A percentile compares a stretch with the other conserved stretches of the same genome.
Conservation (phyloP, 35 echinoderm and acorn worm species). For the Heliocidaris tuberculata region DNA sequence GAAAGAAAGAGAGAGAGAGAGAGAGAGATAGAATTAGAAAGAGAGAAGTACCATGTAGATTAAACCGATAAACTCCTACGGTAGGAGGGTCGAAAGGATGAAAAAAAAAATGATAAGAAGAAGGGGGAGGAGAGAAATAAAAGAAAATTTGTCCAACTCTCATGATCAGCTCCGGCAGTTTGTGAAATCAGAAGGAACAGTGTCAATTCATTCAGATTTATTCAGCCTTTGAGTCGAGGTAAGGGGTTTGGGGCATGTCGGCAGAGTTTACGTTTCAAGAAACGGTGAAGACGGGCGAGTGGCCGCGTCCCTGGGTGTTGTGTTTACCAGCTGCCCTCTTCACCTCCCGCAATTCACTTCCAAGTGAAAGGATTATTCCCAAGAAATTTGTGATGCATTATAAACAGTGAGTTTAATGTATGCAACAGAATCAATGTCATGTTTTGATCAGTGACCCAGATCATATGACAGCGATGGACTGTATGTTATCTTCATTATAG, state of each 20-base stretch:
- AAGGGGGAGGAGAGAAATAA: background rate
- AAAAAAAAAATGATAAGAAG: background rate
- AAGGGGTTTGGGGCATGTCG: background rate
- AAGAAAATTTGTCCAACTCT: background rate
- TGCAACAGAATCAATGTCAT: background rate
- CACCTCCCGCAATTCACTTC: background rate
- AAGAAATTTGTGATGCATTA: background rate
- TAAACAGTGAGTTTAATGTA: background rate
- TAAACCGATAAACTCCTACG: no score
- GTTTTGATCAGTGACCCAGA: background rate
- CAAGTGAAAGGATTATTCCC: background rate
- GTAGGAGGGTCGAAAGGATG: no score
- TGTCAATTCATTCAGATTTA: background rate
- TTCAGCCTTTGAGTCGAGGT: background rate
- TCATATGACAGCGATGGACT: background rate
- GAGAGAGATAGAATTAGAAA: background rate
- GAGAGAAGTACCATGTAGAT: no score
- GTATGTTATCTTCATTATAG: no score
- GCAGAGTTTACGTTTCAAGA: background rate
- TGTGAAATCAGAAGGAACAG: background rate
- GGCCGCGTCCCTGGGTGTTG: background rate
- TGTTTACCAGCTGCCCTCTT: conserved; percentile 7
- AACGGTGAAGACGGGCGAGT: background rate
- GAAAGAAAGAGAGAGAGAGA: no score
- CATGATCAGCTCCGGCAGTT: background rate